Evolutionary conservation across 1,140 invertebrate genomes (phyloP), one percentile per base, ranked within the genome.

Genomic region (Scaptomyza graminum): DNA sequence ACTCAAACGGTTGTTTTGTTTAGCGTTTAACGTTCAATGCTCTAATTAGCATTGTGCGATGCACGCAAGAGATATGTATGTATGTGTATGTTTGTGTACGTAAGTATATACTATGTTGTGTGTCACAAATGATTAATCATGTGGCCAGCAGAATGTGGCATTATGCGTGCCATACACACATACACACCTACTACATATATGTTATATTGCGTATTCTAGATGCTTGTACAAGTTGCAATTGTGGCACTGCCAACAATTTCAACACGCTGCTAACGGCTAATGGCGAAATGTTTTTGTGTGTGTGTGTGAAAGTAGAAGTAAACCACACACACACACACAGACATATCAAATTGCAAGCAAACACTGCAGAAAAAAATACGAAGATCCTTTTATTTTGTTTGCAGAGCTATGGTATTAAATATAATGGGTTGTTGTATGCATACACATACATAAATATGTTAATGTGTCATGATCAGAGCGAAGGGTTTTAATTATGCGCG

Each of bases 81-180:
- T 5, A 5, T n/a, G 31, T 9, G 31, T 34, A 7, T 34, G 31
- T 41, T 5, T 31, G 28, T 31, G 28, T 5, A 3, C 18, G 18
- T 22, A 3, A 2, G 18, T 22, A 22, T 22, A 22, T 3, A 22
- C 18, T 22, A 22, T 22, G 18, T 22, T 31, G 43, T 31, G 43
- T 34, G 47, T 18, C 25, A 47, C 57, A 60, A 49, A 47, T 49
- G 57, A 47, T 60, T 47, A 60, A 60, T 60, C 43, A 60, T 22
- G 44, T n/a, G 56, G 41, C 57, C 31, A 60, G 5, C 15, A 22
- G 7, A 60, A 60, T 60, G 12, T 22, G 15, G 13, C 44, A 34
- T 47, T 60, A 15, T 60, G 57, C 18, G 7, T 12, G 12, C 13
- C 43, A 16, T 22, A 44, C 41, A 31, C 55, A 44, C n/a, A 16